phyloP scores from a whole-genome alignment of 2,888 invertebrate genomes.

The Aphodius sticticus region DNA sequence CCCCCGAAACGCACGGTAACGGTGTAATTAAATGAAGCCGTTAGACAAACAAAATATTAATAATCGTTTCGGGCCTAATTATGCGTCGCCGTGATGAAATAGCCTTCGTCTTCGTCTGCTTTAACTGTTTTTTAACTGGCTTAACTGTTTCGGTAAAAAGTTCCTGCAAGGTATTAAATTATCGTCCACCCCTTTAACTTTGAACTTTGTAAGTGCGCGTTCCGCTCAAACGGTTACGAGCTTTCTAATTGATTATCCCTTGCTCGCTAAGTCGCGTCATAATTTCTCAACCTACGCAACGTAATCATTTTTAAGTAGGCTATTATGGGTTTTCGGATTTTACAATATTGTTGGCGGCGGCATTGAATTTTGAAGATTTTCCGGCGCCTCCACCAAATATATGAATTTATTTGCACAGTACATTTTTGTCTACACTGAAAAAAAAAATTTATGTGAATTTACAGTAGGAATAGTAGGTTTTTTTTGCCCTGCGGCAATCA shows the following conservation, averaged over 20 bases:
- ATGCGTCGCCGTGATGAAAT: neutral
- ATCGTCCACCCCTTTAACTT: constrained; percentile 4
- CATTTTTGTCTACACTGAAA: too few species aligned
- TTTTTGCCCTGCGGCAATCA: too few species aligned
- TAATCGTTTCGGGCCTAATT: neutral
- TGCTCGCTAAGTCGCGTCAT: neutral
- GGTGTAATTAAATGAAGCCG: neutral
- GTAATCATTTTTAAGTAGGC: neutral
- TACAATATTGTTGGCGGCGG: neutral
- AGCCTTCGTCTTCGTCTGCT: neutral
- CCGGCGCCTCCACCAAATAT: too few species aligned
- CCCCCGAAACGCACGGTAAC: neutral
- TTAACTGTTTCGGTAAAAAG: neutral
- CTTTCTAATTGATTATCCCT: neutral
- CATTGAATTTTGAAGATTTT: too few species aligned
- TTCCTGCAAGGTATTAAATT: neutral
- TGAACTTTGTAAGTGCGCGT: neutral
- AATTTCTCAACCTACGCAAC: constrained; percentile 4
- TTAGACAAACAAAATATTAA: neutral
- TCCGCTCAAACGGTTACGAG: neutral
- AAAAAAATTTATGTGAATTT: too few species aligned
- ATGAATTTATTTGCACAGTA: too few species aligned
- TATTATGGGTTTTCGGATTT: neutral
- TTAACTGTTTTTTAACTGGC: neutral
- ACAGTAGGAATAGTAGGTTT: too few species aligned